A percentile compares a stretch with the other conserved stretches of the same genome.
Evolutionary conservation across 2,113 vertebrate genomes (phyloP).

Genomic region (Chionomys nivalis): DNA sequence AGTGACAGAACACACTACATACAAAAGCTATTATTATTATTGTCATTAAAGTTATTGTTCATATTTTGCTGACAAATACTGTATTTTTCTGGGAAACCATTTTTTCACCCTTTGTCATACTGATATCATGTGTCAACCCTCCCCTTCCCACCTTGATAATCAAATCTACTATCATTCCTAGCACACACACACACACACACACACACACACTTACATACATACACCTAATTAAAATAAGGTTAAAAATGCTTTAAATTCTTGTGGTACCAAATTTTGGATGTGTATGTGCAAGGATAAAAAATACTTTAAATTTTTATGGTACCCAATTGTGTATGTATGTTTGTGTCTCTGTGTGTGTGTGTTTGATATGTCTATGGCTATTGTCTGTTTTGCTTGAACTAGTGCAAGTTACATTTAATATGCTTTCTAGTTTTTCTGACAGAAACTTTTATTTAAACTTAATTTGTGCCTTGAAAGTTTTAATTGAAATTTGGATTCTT

Average conservation of each 20-base stretch:
- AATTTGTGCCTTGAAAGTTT: background rate
- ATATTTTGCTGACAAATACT: background rate
- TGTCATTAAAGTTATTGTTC: background rate
- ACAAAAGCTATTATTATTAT: background rate
- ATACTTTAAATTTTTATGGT: background rate
- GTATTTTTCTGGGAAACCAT: background rate
- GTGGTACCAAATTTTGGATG: background rate
- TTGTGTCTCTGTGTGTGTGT: background rate
- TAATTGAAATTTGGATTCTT: background rate
- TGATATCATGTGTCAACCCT: background rate
- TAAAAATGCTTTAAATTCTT: background rate
- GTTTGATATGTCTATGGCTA: background rate
- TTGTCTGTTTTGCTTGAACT: background rate
- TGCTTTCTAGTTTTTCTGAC: background rate
- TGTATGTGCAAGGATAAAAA: background rate
- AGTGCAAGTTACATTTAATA: background rate
- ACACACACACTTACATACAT: background rate
- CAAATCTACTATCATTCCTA: background rate
- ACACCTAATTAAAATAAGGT: background rate
- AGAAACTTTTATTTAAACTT: background rate
- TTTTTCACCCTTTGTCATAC: background rate
- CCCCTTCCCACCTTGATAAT: background rate
- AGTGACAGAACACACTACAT: background rate
- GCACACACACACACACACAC: too few relatives aligned
- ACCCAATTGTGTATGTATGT: background rate